Evolutionary conservation across 2,113 vertebrate species (phyloP).

Genomic region (Archilochus colubris): DNA sequence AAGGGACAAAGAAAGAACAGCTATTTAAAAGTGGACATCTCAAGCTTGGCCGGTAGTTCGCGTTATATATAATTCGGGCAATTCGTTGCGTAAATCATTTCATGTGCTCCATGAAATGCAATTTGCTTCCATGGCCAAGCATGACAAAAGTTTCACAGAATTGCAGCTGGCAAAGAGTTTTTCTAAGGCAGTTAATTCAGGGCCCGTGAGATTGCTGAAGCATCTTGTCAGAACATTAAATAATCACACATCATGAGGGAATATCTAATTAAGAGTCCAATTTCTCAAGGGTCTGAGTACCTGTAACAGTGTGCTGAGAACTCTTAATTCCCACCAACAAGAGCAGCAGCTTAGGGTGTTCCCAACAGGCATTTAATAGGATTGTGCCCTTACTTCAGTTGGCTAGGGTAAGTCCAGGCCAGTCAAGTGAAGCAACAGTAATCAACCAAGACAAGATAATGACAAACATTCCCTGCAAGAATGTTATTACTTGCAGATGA

Average conservation of each 20-base stretch:
- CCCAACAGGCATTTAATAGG: conserved; percentile 29
- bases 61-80: conserved; percentile 4
- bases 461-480: conserved; percentile 15
- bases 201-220: conserved; percentile 11
- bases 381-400: conserved; percentile 24
- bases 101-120: conserved; percentile 46
- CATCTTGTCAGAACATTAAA: conserved; percentile 43
- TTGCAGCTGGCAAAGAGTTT: conserved; percentile 12
- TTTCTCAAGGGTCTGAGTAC: conserved; percentile 42
- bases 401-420: not conserved
- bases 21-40: conserved; percentile 22
- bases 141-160: conserved; percentile 43
- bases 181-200: conserved; percentile 26
- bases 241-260: conserved; percentile 37
- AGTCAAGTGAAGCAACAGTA: conserved; percentile 14
- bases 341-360: not conserved
- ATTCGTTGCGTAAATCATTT: conserved; percentile 33
- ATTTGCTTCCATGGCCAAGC: conserved; percentile 52
- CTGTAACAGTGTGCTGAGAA: not conserved
- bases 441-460: conserved; percentile 49
- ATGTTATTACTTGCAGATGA: not conserved
- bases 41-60: not conserved
- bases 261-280: conserved; percentile 36
- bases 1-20: not conserved
- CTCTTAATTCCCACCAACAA: conserved; percentile 29